Base-by-base conservation (phyloP, 2,113 vertebrate genomes). In the Scomber japonicus region DNA sequence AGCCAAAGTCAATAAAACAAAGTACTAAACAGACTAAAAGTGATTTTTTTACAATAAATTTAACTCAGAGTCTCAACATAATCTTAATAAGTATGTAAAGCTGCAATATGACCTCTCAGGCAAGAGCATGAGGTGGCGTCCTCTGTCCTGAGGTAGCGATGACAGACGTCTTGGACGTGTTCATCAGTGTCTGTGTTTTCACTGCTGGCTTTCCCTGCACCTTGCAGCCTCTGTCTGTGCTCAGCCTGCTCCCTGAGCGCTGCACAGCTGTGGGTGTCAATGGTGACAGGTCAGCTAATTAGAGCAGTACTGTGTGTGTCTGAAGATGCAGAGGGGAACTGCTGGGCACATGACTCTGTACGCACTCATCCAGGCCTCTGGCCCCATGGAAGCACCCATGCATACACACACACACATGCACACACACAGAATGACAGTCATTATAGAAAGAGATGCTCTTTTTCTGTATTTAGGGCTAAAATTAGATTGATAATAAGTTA, bases 261-360 rank as follows among this genome's bases (percentile, higher is more conserved):
- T 60, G 57, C 82, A 71, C 88, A 87, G 84, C 92, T 87, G 78
- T 82, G 84, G 84, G 91, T 91, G 89, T 91, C 54, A 46, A 50
- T 35, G 63, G 84, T 87, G 91, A 91, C 91, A 90, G 82, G 86
- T 91, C 83, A 88, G 86, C 80, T 93, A 93, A 94, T 94, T 90
- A 90, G 83, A 89, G 80, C 78, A 35, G 72, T 76, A 74, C 83
- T 63, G 83, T 82, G 82, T 85, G 76, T 89, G 88, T 93, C 89
- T 86, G 71, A 73, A 82, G 82, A 76, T 89, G 88, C 59, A 50
- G 86, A 77, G 74, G 59, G 66, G 62, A 86, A 85, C 93, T 85
- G 75, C 70, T n/a, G 77, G 93, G 78, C 83, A 73, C 81, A 85
- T 94, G 92, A 93, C 82, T 90, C 14, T 56, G 53, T 53, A 30